Evolutionary conservation across 2,797 vertebrate species (phyloP).

Genomic region (Threskiornis aethiopicus): DNA sequence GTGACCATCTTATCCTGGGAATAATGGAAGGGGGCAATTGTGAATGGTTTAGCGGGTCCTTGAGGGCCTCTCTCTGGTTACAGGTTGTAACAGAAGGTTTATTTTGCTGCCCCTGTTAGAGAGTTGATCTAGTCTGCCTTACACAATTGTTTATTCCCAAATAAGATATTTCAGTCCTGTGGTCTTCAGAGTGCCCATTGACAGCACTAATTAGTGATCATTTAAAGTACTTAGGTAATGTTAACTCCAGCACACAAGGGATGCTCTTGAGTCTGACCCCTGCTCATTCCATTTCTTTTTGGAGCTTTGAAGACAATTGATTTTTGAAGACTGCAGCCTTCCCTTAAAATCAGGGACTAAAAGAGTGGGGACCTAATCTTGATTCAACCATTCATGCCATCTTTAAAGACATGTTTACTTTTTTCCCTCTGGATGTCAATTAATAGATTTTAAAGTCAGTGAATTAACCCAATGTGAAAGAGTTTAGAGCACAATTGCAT

Average conservation of each 20-base stretch:
- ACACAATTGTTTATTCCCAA: constrained; percentile 30
- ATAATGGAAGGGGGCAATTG: background rate
- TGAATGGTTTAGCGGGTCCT: background rate
- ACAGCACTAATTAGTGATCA: constrained; percentile 64
- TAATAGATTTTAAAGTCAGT: constrained; percentile 66
- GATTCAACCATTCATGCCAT: constrained; percentile 49
- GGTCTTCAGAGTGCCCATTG: constrained; percentile 36
- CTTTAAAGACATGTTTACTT: constrained; percentile 59
- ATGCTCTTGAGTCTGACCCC: constrained; percentile 68
- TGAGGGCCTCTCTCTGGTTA: background rate
- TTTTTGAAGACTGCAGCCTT: constrained; percentile 66
- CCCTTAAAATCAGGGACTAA: constrained; percentile 60
- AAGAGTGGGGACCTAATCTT: constrained; percentile 53
- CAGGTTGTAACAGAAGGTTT: background rate
- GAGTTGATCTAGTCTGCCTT: constrained; percentile 21
- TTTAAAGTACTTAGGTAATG: constrained; percentile 68
- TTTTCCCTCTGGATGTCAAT: constrained; percentile 48
- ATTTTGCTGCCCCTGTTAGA: background rate
- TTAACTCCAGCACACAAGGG: constrained; percentile 63
- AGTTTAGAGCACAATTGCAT: constrained; percentile 40
- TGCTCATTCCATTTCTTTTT: constrained; percentile 59
- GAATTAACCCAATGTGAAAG: constrained; percentile 51
- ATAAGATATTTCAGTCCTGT: constrained; percentile 54
- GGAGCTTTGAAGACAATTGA: constrained; percentile 71
- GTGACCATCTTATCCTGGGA: background rate